Evolutionary conservation across 1,140 invertebrate species (phyloP).

Genomic region (Cherax quadricarinatus): DNA sequence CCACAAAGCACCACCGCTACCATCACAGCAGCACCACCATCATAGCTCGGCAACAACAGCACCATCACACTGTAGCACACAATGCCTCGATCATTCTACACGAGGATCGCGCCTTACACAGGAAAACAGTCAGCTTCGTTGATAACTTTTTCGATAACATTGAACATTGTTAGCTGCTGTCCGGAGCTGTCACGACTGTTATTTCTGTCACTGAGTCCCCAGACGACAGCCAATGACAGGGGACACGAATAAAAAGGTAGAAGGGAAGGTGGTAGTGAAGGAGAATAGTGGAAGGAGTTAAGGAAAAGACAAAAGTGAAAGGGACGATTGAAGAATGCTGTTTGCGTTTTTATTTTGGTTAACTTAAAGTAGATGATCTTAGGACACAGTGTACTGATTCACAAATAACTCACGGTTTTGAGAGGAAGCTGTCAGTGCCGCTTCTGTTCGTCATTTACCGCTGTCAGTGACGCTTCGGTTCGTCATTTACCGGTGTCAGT

Average conservation of each 20-base stretch:
- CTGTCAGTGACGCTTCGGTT: too few relatives aligned
- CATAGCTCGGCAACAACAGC: neutral
- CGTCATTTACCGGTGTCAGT: too few relatives aligned
- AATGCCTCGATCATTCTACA: too few relatives aligned
- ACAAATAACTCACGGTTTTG: too few relatives aligned
- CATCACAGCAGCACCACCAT: neutral
- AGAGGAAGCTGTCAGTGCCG: too few relatives aligned
- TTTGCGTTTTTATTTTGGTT: too few relatives aligned
- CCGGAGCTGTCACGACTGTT: slow-evolving; percentile 21
- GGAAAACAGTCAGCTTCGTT: slow-evolving; percentile 4
- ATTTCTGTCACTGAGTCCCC: neutral
- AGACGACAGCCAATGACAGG: neutral
- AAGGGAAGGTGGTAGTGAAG: neutral
- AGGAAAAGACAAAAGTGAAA: too few relatives aligned
- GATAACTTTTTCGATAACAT: slow-evolving; percentile 47
- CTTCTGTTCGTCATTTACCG: too few relatives aligned
- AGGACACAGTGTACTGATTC: too few relatives aligned
- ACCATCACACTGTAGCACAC: neutral
- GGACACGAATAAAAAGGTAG: neutral
- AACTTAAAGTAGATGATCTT: too few relatives aligned
- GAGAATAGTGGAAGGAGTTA: neutral
- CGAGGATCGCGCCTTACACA: neutral
- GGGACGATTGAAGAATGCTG: too few relatives aligned
- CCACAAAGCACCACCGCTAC: neutral
- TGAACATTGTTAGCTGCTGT: slow-evolving; percentile 41